A percentile compares a stretch with the other conserved stretches of the same genome.
Evolutionary conservation across 2,888 invertebrate genomes (phyloP).

Genomic region (Aphodius granarius): DNA sequence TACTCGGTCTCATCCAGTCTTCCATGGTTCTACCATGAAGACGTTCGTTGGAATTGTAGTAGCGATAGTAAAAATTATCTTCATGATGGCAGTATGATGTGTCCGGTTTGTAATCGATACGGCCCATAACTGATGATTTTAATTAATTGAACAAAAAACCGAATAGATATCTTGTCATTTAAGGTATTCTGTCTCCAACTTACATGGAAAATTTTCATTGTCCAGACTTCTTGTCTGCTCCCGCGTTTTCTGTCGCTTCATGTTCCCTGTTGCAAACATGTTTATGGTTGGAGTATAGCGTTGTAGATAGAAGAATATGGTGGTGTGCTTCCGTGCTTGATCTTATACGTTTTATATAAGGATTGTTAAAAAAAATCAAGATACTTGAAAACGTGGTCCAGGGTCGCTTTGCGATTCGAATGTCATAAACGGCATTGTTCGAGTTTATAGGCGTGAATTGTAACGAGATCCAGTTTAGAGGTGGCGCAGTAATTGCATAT

Average conservation of each 20-base stretch:
- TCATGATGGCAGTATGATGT: constrained; percentile 28
- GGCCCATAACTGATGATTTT: constrained; percentile 34
- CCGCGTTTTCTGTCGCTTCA: constrained; percentile 26
- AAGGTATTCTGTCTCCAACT: not conserved
- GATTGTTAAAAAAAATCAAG: not conserved
- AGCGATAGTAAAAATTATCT: constrained; percentile 53
- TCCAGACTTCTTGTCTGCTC: constrained; percentile 26
- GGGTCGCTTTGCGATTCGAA: not conserved
- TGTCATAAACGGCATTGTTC: constrained; percentile 1
- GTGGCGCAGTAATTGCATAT: not conserved
- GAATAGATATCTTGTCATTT: constrained; percentile 18
- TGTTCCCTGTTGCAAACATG: constrained; percentile 28
- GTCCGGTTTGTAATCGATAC: constrained; percentile 37
- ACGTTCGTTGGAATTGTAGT: constrained; percentile 61
- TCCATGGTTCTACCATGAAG: constrained; percentile 63
- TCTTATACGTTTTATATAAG: not conserved
- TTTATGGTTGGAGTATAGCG: not conserved
- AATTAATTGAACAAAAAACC: constrained; percentile 18
- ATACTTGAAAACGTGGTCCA: not conserved
- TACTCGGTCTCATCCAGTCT: constrained; percentile 66
- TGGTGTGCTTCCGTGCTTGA: not conserved
- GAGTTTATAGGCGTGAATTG: not conserved
- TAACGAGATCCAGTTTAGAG: not conserved
- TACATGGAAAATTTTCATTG: constrained; percentile 35
- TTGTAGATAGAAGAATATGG: not conserved